Percentiles rank a stretch among this genome's conserved stretches.
phyloP scores from a whole-genome alignment of 2,797 vertebrate genomes.

The Acropternis orthonyx region DNA sequence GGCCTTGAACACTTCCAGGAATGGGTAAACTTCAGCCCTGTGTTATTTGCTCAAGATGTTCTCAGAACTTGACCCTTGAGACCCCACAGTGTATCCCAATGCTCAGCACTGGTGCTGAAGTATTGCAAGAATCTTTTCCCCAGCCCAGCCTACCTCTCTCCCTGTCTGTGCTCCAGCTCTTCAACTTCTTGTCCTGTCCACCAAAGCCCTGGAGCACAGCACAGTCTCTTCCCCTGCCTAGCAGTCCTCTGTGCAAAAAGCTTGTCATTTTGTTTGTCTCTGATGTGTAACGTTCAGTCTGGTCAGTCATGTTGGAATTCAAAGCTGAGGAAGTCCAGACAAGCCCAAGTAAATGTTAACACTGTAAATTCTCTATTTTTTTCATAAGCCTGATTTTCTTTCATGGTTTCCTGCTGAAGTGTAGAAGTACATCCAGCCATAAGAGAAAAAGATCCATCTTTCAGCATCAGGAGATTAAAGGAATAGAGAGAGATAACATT shows the following conservation, averaged over 20 bases:
- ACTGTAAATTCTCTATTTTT: background rate
- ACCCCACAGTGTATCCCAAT: background rate
- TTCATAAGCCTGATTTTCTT: background rate
- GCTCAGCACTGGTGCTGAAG: background rate
- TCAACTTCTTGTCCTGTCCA: background rate
- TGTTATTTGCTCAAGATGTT: background rate
- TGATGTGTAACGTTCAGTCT: background rate
- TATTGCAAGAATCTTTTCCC: background rate
- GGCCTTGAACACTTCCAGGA: background rate
- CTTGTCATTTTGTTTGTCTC: background rate
- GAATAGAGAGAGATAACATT: constrained; percentile 44
- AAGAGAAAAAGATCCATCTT: constrained; percentile 44
- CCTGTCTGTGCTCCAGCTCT: background rate
- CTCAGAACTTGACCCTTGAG: background rate
- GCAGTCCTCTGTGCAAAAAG: background rate
- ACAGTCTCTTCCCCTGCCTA: background rate
- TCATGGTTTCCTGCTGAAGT: constrained; percentile 37
- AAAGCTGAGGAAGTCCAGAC: background rate
- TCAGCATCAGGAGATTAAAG: constrained; percentile 48
- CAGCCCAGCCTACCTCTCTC: background rate
- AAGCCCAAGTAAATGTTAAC: constrained; percentile 28
- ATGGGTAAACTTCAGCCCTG: background rate
- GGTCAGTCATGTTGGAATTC: background rate
- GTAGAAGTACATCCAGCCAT: constrained; percentile 9
- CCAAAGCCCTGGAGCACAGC: background rate